Percentiles rank a stretch among this genome's conserved stretches.
Conservation (phyloP, 2,888 invertebrate species). For the Erynnis tages region DNA sequence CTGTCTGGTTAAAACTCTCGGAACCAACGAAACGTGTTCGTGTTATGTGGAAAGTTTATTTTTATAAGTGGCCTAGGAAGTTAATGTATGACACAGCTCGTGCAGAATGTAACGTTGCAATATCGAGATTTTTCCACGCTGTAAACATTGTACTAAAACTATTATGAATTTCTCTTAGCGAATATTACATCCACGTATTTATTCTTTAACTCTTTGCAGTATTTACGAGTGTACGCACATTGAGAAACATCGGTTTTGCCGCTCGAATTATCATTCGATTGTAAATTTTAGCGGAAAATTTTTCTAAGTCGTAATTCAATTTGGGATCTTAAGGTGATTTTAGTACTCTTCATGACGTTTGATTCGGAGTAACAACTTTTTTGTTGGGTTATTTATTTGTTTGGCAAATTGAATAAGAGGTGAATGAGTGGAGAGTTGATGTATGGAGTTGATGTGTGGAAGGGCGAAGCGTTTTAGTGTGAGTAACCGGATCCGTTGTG, state of each 20-base stretch:
- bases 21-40: slow-evolving; percentile 30
- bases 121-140: slow-evolving; percentile 46
- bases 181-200: slow-evolving; percentile 16
- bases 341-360: slow-evolving; percentile 6
- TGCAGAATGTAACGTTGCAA: slow-evolving; percentile 51
- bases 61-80: slow-evolving; percentile 77
- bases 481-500: slow-evolving; percentile 24
- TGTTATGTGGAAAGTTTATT: slow-evolving; percentile 66
- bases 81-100: slow-evolving; percentile 51
- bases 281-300: slow-evolving; percentile 23
- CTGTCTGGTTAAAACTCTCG: background rate
- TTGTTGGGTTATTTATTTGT: background rate
- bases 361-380: slow-evolving; percentile 2
- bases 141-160: slow-evolving; percentile 29
- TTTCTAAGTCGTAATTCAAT: slow-evolving; percentile 20
- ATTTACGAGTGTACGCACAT: slow-evolving; percentile 23
- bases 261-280: slow-evolving; percentile 16
- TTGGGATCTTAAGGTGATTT: slow-evolving; percentile 15
- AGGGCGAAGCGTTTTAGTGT: background rate
- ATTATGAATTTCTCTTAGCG: slow-evolving; percentile 22
- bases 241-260: slow-evolving; percentile 7
- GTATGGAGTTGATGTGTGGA: background rate
- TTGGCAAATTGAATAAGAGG: background rate
- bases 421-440: background rate
- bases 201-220: slow-evolving; percentile 9